Evolutionary conservation across 1,140 invertebrate genomes (phyloP).

Genomic region (Procambarus clarkii): DNA sequence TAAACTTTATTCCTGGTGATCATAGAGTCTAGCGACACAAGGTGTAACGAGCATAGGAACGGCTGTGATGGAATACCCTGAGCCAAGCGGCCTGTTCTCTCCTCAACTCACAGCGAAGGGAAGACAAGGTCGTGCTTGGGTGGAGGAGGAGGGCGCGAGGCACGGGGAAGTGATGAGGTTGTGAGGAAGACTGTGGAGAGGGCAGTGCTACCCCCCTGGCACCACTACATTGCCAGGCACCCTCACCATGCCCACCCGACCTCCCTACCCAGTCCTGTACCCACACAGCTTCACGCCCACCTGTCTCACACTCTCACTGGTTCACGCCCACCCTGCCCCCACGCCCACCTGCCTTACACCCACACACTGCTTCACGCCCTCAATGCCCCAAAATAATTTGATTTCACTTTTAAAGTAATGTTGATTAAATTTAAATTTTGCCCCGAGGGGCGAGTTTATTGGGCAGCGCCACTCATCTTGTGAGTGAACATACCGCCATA

Average conservation of each 20-base stretch:
- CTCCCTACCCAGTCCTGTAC: background rate
- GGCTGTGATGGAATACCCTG: too few species aligned
- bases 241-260: constrained; percentile 9
- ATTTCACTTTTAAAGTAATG: too few species aligned
- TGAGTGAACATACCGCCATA: too few species aligned
- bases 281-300: constrained; percentile 1
- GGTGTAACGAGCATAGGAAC: too few species aligned
- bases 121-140: too few species aligned
- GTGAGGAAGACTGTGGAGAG: constrained; percentile 9
- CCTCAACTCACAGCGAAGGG: background rate
- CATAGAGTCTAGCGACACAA: too few species aligned
- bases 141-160: background rate
- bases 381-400: too few species aligned
- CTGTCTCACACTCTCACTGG: background rate
- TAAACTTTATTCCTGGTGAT: too few species aligned
- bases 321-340: background rate
- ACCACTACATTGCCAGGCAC: constrained; percentile 55
- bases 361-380: background rate
- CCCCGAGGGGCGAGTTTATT: too few species aligned
- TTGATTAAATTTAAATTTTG: too few species aligned
- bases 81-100: background rate
- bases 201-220: constrained; percentile 44
- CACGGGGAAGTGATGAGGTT: background rate
- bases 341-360: too few species aligned
- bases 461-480: too few species aligned